Base-by-base conservation (phyloP, 2,888 invertebrate genomes). In the Unio pictorum region DNA sequence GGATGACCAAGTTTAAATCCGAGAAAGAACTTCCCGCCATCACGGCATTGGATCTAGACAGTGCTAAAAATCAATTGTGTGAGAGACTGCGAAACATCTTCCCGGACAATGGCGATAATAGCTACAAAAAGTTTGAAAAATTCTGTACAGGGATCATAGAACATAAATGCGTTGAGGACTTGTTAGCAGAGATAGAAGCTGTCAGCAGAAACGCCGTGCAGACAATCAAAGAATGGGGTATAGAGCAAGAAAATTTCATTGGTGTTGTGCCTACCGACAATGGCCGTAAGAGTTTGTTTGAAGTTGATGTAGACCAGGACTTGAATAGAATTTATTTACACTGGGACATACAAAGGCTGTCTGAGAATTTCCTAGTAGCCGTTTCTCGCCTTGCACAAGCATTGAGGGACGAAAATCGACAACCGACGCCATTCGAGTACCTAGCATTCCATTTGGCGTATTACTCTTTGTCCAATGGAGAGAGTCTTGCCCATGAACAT, bases 371-470 rank as follows among this genome's bases (percentile, higher is more conserved):
- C 60, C 59, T 79, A 45, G 66, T 64, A 6, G 73, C 81, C 23
- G 72, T 75, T 54, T 66, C 68, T 56, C 67, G 71, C 17, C 69
- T 78, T 70, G 66, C 79, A 23, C 71, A 70, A 57, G 15, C 54
- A 18, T 55, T 76, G 18, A 69, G 81, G 3, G 74, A 78, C 20
- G 72, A 75, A 55, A 56, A 58, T 17, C 61, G 81, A 34, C 81
- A 79, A 60, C 79, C 81, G 1, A 75, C 81, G 1, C 72, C 75
- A 6, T 67, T 71, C 6, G 81, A 81, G 60, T 81, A 75, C 58
- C 68, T 79, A 34, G 78, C 72, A 11, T 72, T 72, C 28, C 81
- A 81, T 58, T 34, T 79, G 18, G 81, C 78, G 4, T 81, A 81
- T 66, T 68, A 67, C 20, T 68, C 63, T 30, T 64, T 76, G 34